Evolutionary conservation across 2,888 invertebrate species (phyloP).

Genomic region (Scrobipalpa costella): DNA sequence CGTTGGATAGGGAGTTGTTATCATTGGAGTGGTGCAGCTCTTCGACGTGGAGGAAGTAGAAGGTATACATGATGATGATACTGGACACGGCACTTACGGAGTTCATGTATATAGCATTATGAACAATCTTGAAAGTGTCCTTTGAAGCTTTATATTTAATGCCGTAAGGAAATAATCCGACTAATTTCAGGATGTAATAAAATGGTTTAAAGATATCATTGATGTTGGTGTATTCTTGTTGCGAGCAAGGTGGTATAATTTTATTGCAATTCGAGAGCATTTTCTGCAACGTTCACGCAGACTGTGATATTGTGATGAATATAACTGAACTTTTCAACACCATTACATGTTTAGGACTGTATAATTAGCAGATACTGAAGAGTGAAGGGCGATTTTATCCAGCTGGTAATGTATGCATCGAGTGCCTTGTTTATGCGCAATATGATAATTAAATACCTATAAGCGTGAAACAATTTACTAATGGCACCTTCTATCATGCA

Average conservation of each 20-base stretch:
- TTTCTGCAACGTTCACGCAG: background rate
- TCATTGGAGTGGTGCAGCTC: constrained; percentile 45
- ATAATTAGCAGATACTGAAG: background rate
- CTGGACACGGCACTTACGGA: constrained; percentile 49
- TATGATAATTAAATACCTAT: constrained; percentile 36
- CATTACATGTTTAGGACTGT: background rate
- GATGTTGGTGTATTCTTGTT: constrained; percentile 28
- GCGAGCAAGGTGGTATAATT: constrained; percentile 20
- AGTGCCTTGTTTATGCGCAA: constrained; percentile 35
- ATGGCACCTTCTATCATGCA: background rate
- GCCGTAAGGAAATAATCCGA: constrained; percentile 44
- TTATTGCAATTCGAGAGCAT: constrained; percentile 33
- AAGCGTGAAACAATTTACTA: constrained; percentile 7
- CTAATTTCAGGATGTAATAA: constrained; percentile 36
- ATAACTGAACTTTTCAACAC: background rate
- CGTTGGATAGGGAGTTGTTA: constrained; percentile 47
- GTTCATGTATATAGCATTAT: constrained; percentile 59
- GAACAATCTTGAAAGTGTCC: constrained; percentile 37
- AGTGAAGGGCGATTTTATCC: constrained; percentile 2
- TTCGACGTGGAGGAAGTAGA: constrained; percentile 50
- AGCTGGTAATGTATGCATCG: constrained; percentile 41
- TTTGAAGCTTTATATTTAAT: constrained; percentile 37
- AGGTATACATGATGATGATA: constrained; percentile 45
- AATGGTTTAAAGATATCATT: constrained; percentile 40
- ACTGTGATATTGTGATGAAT: too few species aligned